Conservation (phyloP, 23 tunicate genomes). For the Diplosoma virens region DNA sequence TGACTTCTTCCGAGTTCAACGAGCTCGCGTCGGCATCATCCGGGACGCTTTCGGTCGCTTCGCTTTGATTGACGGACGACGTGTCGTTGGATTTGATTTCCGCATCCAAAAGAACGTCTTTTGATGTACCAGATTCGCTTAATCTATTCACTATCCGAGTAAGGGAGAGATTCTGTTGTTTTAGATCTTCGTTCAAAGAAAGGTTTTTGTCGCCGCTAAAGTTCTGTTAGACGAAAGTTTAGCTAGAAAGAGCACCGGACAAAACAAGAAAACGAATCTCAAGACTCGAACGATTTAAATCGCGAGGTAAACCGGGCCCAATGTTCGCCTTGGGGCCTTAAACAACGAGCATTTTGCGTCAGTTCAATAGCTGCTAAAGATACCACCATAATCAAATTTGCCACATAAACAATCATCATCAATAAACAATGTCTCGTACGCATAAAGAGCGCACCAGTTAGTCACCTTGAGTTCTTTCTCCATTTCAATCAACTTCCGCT, state of each 20-base stretch:
- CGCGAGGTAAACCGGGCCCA: no score
- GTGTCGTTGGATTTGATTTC: neutral
- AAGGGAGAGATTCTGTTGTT: slow-evolving; percentile 66
- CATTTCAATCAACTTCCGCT: slow-evolving; percentile 60
- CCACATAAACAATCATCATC: no score
- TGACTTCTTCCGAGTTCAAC: neutral
- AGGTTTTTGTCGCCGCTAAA: slow-evolving; percentile 20
- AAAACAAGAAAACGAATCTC: neutral
- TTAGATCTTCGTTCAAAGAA: slow-evolving; percentile 53
- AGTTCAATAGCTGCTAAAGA: no score
- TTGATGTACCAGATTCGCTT: slow-evolving; percentile 21
- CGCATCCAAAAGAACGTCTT: neutral
- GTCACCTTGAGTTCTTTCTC: slow-evolving; percentile 76
- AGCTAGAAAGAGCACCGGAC: neutral
- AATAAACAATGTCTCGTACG: no score
- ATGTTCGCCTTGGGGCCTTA: no score
- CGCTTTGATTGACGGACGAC: neutral
- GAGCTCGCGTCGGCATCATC: neutral
- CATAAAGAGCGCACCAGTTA: no score
- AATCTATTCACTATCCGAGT: slow-evolving; percentile 53
- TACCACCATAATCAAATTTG: no score
- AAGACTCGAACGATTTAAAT: no score
- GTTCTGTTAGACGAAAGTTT: slow-evolving; percentile 36
- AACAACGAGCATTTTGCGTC: no score
- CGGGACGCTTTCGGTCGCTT: neutral